These are phyloP conservation scores for Bradypodion ventrale DNA, from an alignment of 2,797 vertebrate species.

Conservation along the genomic window DNA sequence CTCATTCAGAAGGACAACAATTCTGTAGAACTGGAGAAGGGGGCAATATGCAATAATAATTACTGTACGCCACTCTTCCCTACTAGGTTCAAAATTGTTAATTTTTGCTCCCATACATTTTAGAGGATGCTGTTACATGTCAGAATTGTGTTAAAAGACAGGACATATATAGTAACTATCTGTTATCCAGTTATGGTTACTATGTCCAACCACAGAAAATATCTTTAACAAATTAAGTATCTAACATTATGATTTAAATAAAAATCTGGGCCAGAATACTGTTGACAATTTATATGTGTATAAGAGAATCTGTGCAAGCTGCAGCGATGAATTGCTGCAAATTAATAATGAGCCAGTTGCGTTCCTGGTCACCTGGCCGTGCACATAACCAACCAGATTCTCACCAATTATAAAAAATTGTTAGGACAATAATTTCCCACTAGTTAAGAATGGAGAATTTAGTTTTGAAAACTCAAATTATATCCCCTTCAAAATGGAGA, in stretches of 20 bases:
- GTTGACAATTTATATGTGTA: too few relatives aligned
- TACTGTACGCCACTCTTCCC: too few relatives aligned
- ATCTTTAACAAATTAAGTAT: constrained; percentile 2
- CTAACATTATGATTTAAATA: background rate
- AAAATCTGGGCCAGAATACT: background rate
- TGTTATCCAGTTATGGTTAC: background rate
- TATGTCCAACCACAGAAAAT: background rate
- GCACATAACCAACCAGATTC: too few relatives aligned
- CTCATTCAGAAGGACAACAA: background rate
- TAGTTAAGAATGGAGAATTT: background rate
- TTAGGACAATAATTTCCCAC: background rate
- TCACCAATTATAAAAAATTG: background rate
- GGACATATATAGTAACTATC: background rate
- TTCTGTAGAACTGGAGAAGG: background rate
- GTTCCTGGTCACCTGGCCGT: too few relatives aligned
- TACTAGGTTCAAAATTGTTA: background rate
- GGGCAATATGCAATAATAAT: background rate
- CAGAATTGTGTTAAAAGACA: background rate
- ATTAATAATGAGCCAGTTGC: too few relatives aligned
- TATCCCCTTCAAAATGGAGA: background rate
- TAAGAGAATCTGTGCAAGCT: too few relatives aligned
- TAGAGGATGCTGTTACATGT: background rate
- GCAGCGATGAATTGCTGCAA: too few relatives aligned
- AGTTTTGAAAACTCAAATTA: background rate
- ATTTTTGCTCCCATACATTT: background rate